Base-by-base conservation (phyloP, 2,113 vertebrate species). In the Myotis brandtii region DNA sequence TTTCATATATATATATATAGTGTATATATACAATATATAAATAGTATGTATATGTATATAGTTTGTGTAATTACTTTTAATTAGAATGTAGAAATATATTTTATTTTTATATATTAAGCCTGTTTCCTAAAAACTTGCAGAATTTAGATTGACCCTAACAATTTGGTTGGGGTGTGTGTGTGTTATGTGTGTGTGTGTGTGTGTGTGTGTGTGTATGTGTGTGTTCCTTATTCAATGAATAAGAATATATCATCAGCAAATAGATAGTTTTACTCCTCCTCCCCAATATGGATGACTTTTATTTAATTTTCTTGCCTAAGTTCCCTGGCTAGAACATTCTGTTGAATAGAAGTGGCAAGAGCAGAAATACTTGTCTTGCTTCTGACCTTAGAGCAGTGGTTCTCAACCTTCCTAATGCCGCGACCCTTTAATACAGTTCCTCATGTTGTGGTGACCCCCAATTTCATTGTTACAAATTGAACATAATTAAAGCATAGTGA, bases 141-240 rank as follows among this genome's bases (percentile, higher is more conserved):
- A 89, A 94, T 76, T 76, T 76, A 82, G 80, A n/a, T 89, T 54
- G 20, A 52, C 30, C 75, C 46, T 94, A 54, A 50, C 62, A 48
- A 50, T 30, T 50, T 66, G 25, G 23, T 32, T 11, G 0, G 62
- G 27, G 10, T 32, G 27, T 32, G 62, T 21, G 50, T 14, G 6
- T 46, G 16, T 52, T 40, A 4, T 40, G 8, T 23, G 8, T n/a
- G 4, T 75, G n/a, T 83, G 69, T 25, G 6, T 14, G 13, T 14
- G 14, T n/a, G 7, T 27, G 37, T 56, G 20, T 17, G 67, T 17
- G 3, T 14, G 12, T 13, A 9, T 32, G 7, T 27, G 9, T 59
- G 16, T 18, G 48, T 37, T 92, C 8, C 18, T 75, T 64, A 75
- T 25, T 40, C 23, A 66, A 40, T 62, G 40, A 21, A 66, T 5